Evolutionary conservation across 2,888 invertebrate species (phyloP).

Genomic region (Lymantria monacha): DNA sequence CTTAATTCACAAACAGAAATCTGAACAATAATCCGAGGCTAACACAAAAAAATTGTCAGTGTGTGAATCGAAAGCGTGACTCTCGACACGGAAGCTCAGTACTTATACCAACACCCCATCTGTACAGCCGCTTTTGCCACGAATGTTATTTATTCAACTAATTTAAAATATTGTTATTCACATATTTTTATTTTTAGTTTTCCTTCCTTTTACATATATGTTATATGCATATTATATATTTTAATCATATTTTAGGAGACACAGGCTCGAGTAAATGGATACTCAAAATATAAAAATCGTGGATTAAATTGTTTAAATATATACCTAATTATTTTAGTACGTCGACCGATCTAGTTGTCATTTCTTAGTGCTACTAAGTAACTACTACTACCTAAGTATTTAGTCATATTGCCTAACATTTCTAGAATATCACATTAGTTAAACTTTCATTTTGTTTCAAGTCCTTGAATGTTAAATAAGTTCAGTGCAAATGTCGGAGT

Average conservation of each 20-base stretch:
- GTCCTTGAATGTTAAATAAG: constrained; percentile 33
- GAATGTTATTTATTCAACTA: too few relatives aligned
- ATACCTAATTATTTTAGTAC: too few relatives aligned
- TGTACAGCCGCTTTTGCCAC: neutral
- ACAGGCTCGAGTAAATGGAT: too few relatives aligned
- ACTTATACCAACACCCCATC: neutral
- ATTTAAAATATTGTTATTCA: too few relatives aligned
- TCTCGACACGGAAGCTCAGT: neutral
- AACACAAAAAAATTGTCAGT: neutral
- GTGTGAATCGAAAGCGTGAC: constrained; percentile 3
- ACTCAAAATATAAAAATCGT: too few relatives aligned
- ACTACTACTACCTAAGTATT: constrained; percentile 46
- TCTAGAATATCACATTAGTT: constrained; percentile 33
- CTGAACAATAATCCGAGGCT: too few relatives aligned
- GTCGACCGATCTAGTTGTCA: constrained; percentile 44
- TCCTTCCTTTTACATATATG: too few relatives aligned
- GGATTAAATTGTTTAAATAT: too few relatives aligned
- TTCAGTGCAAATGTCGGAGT: constrained; percentile 20
- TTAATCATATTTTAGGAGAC: too few relatives aligned
- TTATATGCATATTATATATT: too few relatives aligned
- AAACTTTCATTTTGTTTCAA: constrained; percentile 27
- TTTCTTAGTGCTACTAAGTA: constrained; percentile 44
- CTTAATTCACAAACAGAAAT: too few relatives aligned
- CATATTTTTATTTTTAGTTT: too few relatives aligned
- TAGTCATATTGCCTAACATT: constrained; percentile 45